phyloP scores from a whole-genome alignment of 2,888 invertebrate genomes.

The Rosalia funebris region DNA sequence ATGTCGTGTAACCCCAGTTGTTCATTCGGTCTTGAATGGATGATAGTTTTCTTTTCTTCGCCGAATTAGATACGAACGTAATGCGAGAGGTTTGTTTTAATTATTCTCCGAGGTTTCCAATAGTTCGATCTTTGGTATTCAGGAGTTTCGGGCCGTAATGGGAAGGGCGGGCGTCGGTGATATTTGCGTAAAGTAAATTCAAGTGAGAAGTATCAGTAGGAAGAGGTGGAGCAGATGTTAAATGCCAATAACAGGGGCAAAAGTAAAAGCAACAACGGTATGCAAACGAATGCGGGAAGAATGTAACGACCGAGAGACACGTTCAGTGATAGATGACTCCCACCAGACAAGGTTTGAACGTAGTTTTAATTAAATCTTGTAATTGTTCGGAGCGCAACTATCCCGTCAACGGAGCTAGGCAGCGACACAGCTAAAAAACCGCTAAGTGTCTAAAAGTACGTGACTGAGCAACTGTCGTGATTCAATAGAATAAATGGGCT shows the following conservation, averaged over 20 bases:
- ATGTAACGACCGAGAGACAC: constrained; percentile 59
- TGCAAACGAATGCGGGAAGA: constrained; percentile 61
- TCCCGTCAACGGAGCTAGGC: constrained; percentile 56
- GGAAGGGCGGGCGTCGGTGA: neutral
- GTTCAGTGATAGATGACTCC: constrained; percentile 65
- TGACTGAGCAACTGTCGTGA: constrained; percentile 63
- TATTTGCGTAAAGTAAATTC: constrained; percentile 10
- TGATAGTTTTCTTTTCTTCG: too few species aligned
- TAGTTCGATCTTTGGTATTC: neutral
- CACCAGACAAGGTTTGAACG: constrained; percentile 62
- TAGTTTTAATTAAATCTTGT: constrained; percentile 67
- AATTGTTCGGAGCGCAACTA: constrained; percentile 63
- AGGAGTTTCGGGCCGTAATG: neutral
- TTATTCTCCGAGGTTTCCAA: too few species aligned
- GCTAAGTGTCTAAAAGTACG: constrained; percentile 62
- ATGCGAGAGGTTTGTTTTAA: too few species aligned
- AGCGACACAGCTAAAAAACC: constrained; percentile 60
- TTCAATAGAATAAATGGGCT: constrained; percentile 62
- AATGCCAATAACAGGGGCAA: constrained; percentile 47
- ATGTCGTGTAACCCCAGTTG: too few species aligned
- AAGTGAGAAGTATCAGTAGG: constrained; percentile 22
- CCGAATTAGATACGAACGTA: too few species aligned
- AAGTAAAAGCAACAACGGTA: constrained; percentile 55
- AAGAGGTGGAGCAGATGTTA: constrained; percentile 32
- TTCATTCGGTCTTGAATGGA: too few species aligned